Evolutionary conservation across 2,113 vertebrate genomes (phyloP).

Genomic region (Oreochromis niloticus): DNA sequence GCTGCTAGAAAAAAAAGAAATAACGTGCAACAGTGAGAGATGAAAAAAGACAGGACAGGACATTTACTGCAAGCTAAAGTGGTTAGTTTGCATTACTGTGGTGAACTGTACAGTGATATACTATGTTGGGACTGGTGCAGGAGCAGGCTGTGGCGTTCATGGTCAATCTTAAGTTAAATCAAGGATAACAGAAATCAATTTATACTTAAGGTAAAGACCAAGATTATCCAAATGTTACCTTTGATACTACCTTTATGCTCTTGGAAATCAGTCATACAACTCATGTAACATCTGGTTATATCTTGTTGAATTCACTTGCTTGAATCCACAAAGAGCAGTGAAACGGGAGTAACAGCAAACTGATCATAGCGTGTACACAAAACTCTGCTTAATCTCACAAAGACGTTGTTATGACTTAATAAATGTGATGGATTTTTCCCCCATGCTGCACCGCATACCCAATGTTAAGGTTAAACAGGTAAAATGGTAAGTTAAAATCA

Average conservation of each 20-base stretch:
- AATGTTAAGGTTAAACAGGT: neutral
- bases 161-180: neutral
- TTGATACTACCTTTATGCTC: neutral
- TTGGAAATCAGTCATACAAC: neutral
- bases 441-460: neutral
- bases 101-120: neutral
- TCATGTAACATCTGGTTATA: neutral
- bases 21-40: neutral
- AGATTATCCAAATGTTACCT: neutral
- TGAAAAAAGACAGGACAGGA: neutral
- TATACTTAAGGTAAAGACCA: neutral
- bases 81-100: neutral
- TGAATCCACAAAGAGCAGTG: neutral
- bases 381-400: neutral
- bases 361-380: neutral
- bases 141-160: neutral
- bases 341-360: rapidly evolving
- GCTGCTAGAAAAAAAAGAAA: too few relatives aligned
- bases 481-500: neutral
- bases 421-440: neutral
- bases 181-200: neutral
- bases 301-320: neutral
- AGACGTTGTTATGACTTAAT: neutral
- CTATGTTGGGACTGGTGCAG: neutral
- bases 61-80: neutral